Conservation (phyloP, 2,113 vertebrate genomes). For the Spermophilus dauricus region DNA sequence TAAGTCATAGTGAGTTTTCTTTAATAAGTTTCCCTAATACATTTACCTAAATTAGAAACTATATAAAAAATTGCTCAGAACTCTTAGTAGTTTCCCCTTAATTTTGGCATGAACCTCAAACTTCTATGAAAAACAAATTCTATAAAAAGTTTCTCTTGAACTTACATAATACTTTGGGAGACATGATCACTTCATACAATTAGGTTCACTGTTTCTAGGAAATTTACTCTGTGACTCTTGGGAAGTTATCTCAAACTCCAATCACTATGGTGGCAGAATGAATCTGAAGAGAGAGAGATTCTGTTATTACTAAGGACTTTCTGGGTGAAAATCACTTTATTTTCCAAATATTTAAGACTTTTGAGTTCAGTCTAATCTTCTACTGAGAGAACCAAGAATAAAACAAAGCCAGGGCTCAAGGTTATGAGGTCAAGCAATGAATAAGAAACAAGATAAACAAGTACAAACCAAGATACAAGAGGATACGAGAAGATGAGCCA, state of each 20-base stretch:
- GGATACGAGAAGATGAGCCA: background rate
- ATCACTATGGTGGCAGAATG: background rate
- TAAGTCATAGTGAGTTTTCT: background rate
- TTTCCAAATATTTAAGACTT: slow-evolving; percentile 12
- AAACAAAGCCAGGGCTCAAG: background rate
- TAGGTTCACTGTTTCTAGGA: background rate
- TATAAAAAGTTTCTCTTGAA: background rate
- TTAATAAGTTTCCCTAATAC: background rate
- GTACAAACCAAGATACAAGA: background rate
- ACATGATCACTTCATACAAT: background rate
- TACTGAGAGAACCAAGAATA: slow-evolving; percentile 1
- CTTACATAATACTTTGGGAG: background rate
- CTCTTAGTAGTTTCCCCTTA: background rate
- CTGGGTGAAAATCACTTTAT: background rate
- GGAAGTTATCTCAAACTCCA: slow-evolving; percentile 16
- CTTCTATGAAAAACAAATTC: background rate
- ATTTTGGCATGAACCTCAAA: slow-evolving; percentile 19
- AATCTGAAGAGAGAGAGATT: background rate
- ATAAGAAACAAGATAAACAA: background rate
- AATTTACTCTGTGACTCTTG: background rate
- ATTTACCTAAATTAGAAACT: background rate
- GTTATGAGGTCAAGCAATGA: background rate
- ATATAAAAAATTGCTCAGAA: background rate
- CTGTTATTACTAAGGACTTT: background rate
- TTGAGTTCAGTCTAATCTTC: slow-evolving; percentile 19